phyloP scores from a whole-genome alignment of 1,140 invertebrate species.

The Pristionchus pacificus region DNA sequence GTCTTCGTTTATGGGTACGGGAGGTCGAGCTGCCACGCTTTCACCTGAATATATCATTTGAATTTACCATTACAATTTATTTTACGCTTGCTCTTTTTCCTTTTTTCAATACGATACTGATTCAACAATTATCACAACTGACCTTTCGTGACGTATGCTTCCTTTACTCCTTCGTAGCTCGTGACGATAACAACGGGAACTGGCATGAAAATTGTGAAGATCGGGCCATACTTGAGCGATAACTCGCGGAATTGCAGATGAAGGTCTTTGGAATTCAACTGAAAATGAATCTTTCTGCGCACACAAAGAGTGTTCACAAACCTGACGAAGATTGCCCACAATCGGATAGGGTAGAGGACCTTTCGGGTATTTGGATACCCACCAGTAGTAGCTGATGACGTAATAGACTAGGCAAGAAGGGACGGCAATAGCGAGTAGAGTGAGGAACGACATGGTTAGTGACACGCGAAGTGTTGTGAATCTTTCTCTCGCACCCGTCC shows the following conservation, averaged over 20 bases:
- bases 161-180: not conserved
- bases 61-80: too few relatives aligned
- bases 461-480: too few relatives aligned
- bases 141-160: too few relatives aligned
- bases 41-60: too few relatives aligned
- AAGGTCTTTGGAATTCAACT: not conserved
- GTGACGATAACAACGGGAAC: not conserved
- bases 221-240: conserved; percentile 2
- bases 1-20: conserved; percentile 4
- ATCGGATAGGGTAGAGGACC: conserved; percentile 8
- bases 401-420: not conserved
- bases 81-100: too few relatives aligned
- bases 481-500: too few relatives aligned
- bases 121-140: too few relatives aligned
- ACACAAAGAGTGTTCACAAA: too few relatives aligned
- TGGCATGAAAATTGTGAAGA: conserved; percentile 4
- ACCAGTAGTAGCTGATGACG: conserved; percentile 8
- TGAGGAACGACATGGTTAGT: too few relatives aligned
- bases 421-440: too few relatives aligned
- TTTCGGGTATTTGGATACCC: conserved; percentile 18
- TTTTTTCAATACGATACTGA: too few relatives aligned
- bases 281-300: not conserved
- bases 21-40: too few relatives aligned
- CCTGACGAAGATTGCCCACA: conserved; percentile 6
- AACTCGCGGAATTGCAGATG: conserved; percentile 1